These are phyloP conservation scores for Suillia variegata DNA, from an alignment of 2,888 invertebrate species.

Conservation along the genomic window DNA sequence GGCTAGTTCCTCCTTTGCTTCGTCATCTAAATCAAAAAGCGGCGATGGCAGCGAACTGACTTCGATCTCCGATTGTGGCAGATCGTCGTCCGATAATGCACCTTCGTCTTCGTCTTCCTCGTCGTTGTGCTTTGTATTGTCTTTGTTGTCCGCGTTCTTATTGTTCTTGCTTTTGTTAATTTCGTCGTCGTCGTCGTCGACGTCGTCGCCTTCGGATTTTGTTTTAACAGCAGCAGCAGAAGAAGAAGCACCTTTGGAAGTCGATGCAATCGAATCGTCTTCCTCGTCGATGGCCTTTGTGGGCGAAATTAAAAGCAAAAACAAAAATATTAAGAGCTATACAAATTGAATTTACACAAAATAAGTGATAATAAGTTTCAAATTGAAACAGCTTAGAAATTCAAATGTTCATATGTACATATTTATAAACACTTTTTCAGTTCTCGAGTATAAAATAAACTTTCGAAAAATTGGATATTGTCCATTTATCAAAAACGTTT, in stretches of 20 bases:
- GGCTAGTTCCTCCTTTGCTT: conserved; percentile 58
- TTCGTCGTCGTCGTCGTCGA: conserved; percentile 22
- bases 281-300: conserved; percentile 27
- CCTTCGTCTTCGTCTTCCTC: background rate
- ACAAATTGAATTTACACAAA: too few relatives aligned
- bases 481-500: background rate
- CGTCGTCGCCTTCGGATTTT: conserved; percentile 25
- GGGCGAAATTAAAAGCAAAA: background rate
- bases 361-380: too few relatives aligned
- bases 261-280: conserved; percentile 49
- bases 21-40: conserved; percentile 60
- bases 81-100: conserved; percentile 39
- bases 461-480: background rate
- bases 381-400: too few relatives aligned
- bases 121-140: background rate
- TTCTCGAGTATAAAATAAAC: conserved; percentile 11
- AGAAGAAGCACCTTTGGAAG: conserved; percentile 51
- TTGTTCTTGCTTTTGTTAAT: conserved; percentile 9
- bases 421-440: background rate
- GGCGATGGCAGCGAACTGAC: conserved; percentile 52
- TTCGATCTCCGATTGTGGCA: conserved; percentile 41
- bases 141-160: background rate
- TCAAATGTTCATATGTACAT: too few relatives aligned
- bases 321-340: background rate
- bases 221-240: conserved; percentile 22